These are phyloP conservation scores for Rutilus rutilus DNA, from an alignment of 2,113 vertebrate species.

Conservation along the genomic window DNA sequence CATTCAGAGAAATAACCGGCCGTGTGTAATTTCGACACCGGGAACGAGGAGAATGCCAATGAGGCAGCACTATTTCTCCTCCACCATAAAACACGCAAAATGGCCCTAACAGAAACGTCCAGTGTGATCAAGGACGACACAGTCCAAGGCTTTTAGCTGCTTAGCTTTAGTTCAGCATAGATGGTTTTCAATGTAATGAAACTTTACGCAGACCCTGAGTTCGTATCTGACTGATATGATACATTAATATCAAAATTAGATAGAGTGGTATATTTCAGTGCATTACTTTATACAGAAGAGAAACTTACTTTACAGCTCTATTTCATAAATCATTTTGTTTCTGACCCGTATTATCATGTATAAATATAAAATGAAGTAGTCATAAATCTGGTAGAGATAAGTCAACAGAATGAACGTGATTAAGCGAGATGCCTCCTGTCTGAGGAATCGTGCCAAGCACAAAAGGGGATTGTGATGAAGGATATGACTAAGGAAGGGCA, in stretches of 20 bases:
- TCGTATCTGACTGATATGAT: slow-evolving; percentile 21
- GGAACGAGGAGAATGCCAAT: slow-evolving; percentile 42
- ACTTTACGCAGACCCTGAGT: not conserved
- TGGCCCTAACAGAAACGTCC: not conserved
- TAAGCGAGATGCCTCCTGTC: not conserved
- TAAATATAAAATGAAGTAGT: slow-evolving; percentile 22
- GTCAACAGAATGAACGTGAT: slow-evolving; percentile 24
- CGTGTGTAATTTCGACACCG: slow-evolving; percentile 12
- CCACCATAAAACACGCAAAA: slow-evolving; percentile 23
- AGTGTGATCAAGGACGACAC: slow-evolving; percentile 19
- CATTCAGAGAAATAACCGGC: slow-evolving; percentile 7
- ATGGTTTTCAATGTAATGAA: slow-evolving; percentile 20
- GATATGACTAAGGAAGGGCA: not conserved
- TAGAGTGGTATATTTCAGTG: not conserved
- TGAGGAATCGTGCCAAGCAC: slow-evolving; percentile 19
- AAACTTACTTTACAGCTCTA: not conserved
- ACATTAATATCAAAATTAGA: slow-evolving; percentile 18
- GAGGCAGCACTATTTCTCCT: slow-evolving; percentile 17
- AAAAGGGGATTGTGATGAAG: slow-evolving; percentile 16
- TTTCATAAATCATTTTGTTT: slow-evolving; percentile 6
- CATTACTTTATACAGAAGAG: not conserved
- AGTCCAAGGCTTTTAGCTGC: slow-evolving; percentile 1
- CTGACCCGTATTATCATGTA: not conserved
- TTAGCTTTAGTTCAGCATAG: not conserved
- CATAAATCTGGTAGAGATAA: slow-evolving; percentile 35